Conservation (phyloP, 2,797 vertebrate genomes). For the Taeniopygia guttata region DNA sequence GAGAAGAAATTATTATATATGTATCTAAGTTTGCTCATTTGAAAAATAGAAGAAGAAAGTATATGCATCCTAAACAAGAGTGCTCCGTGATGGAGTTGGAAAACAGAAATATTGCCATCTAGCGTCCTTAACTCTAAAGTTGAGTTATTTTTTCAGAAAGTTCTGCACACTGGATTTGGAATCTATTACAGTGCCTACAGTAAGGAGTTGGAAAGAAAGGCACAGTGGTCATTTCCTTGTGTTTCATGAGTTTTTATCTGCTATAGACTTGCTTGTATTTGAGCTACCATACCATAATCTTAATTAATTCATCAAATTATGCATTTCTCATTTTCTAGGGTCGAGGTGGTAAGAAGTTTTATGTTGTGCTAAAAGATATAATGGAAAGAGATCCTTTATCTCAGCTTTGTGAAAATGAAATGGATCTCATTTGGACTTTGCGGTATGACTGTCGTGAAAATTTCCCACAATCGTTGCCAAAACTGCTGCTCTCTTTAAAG, state of each 20-base stretch:
- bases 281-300: neutral
- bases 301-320: neutral
- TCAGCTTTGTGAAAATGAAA: conserved; percentile 98
- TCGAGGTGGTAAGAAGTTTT: conserved; percentile 95
- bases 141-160: neutral
- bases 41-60: neutral
- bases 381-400: conserved; percentile 96
- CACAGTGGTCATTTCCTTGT: neutral
- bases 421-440: conserved; percentile 98
- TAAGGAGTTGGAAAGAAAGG: neutral
- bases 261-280: neutral
- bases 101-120: conserved; percentile 72
- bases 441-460: conserved; percentile 91
- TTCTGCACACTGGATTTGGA: neutral
- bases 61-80: neutral
- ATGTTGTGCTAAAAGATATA: conserved; percentile 96
- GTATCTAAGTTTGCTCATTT: neutral
- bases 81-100: neutral
- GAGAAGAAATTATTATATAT: neutral
- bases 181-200: neutral
- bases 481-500: conserved; percentile 94
- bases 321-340: conserved; percentile 74
- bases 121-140: conserved; percentile 28
- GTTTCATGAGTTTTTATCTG: neutral
- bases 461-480: conserved; percentile 94